These are phyloP conservation scores for Vidua macroura DNA, from an alignment of 2,113 vertebrate genomes.

Conservation along the genomic window DNA sequence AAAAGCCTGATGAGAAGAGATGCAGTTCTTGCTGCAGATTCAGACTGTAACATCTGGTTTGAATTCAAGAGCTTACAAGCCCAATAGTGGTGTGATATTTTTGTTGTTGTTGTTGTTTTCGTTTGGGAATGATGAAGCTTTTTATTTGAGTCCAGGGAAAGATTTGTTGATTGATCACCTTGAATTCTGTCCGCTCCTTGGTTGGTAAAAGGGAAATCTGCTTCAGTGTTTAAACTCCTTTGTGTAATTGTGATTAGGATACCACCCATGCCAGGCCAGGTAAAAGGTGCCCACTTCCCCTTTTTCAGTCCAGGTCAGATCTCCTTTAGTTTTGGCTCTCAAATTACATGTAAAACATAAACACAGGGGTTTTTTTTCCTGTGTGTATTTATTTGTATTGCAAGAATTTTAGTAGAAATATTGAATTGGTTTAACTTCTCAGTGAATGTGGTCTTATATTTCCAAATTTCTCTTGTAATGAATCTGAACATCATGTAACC, in stretches of 20 bases:
- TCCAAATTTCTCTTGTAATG: not conserved
- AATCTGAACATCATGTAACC: not conserved
- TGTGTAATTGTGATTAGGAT: not conserved
- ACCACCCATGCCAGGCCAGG: not conserved
- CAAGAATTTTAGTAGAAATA: not conserved
- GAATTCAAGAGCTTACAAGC: not conserved
- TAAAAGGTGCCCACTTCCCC: not conserved
- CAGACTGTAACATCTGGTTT: not conserved
- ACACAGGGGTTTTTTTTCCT: not conserved
- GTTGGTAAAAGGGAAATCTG: not conserved
- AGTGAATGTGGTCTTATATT: not conserved
- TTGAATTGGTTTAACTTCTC: not conserved
- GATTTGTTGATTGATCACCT: not conserved
- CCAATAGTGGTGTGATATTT: not conserved
- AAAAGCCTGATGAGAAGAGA: not conserved
- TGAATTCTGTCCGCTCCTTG: not conserved
- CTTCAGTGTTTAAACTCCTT: not conserved
- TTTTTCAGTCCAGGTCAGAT: not conserved
- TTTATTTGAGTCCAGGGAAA: not conserved
- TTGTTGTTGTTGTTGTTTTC: not conserved
- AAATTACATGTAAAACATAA: not conserved
- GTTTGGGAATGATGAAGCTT: not conserved
- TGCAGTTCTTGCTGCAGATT: not conserved
- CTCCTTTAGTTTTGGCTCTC: not conserved
- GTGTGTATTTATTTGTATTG: not conserved